phyloP scores from a whole-genome alignment of 2,888 invertebrate species.

The Mechanitis messenoides region DNA sequence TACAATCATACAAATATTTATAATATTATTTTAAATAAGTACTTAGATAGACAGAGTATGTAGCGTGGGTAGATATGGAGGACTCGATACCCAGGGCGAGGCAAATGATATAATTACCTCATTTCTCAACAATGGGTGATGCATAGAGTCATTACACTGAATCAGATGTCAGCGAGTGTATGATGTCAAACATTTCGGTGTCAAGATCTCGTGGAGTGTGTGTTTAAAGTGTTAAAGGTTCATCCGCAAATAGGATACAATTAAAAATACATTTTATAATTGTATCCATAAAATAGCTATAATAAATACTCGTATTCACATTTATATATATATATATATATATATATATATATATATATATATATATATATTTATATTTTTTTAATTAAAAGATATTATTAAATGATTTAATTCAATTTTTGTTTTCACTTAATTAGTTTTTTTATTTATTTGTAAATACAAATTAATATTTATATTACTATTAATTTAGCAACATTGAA shows the following conservation, averaged over 20 bases:
- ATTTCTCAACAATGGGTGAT: constrained; percentile 19
- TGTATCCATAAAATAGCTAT: background rate
- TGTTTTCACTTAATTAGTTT: no score
- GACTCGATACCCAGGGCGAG: constrained; percentile 10
- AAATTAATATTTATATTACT: no score
- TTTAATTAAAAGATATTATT: no score
- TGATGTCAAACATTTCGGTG: constrained; percentile 11
- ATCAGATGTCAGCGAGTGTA: constrained; percentile 6
- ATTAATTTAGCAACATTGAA: no score
- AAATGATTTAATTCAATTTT: no score
- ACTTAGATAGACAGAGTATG: no score
- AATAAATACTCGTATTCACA: background rate
- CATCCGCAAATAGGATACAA: background rate
- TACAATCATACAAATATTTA: no score
- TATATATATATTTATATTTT: no score
- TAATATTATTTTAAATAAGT: background rate
- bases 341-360: no score
- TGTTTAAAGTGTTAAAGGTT: constrained; percentile 6
- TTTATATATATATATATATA: no score
- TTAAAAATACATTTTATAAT: background rate
- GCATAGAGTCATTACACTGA: constrained; percentile 9
- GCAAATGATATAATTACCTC: constrained; percentile 20
- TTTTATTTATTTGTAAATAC: no score
- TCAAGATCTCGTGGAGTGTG: constrained; percentile 15
- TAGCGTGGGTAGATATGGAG: background rate